Conservation (phyloP, 2,888 invertebrate species). For the Leistus spinibarbis region DNA sequence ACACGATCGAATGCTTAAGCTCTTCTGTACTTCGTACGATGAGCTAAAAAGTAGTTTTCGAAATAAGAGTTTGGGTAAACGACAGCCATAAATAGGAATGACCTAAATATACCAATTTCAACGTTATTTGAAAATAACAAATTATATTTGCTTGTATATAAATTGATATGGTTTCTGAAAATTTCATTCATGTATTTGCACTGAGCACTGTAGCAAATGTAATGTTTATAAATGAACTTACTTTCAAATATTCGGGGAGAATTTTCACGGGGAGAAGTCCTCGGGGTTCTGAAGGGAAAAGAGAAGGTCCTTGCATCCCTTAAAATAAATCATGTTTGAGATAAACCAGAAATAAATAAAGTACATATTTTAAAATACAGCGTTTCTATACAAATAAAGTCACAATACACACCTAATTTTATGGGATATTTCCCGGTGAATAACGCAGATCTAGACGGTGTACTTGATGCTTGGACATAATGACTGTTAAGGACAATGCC, state of each 20-base stretch:
- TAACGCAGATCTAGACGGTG: constrained; percentile 81
- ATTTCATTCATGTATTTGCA: neutral
- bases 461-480: constrained; percentile 85
- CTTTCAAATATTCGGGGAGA: constrained; percentile 69
- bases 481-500: constrained; percentile 86
- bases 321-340: constrained; percentile 39
- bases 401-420: constrained; percentile 66
- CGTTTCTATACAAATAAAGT: neutral
- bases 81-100: no score
- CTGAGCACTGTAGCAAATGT: neutral
- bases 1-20: no score
- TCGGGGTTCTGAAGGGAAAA: constrained; percentile 71
- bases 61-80: no score
- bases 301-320: constrained; percentile 76
- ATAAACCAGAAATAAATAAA: neutral
- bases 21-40: no score
- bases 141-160: neutral
- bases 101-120: neutral
- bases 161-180: constrained; percentile 5
- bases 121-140: neutral
- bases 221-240: constrained; percentile 41
- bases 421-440: constrained; percentile 88
- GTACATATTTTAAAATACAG: neutral
- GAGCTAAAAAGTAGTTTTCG: no score
- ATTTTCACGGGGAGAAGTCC: constrained; percentile 73